Evolutionary conservation across 2,888 invertebrate species (phyloP).

Genomic region (Zygothrica quintamaculata): DNA sequence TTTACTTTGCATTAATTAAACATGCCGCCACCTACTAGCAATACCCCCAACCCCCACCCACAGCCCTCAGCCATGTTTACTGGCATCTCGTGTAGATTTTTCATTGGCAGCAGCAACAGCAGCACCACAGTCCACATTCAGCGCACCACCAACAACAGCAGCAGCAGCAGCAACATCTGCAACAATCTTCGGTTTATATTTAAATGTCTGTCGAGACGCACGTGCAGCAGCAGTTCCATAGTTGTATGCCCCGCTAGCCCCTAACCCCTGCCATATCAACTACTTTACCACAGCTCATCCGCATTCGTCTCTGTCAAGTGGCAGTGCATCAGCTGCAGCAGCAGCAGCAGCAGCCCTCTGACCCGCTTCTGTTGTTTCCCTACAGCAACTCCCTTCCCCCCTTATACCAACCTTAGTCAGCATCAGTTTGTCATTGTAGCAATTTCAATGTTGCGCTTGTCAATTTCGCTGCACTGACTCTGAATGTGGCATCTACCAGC

Average conservation of each 20-base stretch:
- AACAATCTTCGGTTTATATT: conserved; percentile 76
- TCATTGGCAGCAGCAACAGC: conserved; percentile 43
- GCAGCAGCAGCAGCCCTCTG: conserved; percentile 13
- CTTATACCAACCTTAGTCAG: neutral
- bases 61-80: neutral
- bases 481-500: conserved; percentile 25
- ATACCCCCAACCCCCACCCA: neutral
- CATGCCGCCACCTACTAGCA: conserved; percentile 76
- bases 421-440: conserved; percentile 77
- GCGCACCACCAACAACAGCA: conserved; percentile 11
- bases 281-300: conserved; percentile 27
- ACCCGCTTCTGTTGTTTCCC: conserved; percentile 8
- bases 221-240: conserved; percentile 67
- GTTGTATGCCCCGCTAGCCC: neutral
- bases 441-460: conserved; percentile 80
- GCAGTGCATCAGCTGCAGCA: conserved; percentile 51
- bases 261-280: neutral
- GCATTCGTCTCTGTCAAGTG: conserved; percentile 80
- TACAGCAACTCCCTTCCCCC: neutral
- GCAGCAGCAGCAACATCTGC: conserved; percentile 69
- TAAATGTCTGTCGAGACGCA: conserved; percentile 76
- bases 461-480: conserved; percentile 63
- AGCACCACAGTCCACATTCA: conserved; percentile 29
- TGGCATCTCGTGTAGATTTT: conserved; percentile 57
- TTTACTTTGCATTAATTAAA: conserved; percentile 81